Evolutionary conservation across 2,113 vertebrate genomes (phyloP).

Genomic region (Gila orcuttii): DNA sequence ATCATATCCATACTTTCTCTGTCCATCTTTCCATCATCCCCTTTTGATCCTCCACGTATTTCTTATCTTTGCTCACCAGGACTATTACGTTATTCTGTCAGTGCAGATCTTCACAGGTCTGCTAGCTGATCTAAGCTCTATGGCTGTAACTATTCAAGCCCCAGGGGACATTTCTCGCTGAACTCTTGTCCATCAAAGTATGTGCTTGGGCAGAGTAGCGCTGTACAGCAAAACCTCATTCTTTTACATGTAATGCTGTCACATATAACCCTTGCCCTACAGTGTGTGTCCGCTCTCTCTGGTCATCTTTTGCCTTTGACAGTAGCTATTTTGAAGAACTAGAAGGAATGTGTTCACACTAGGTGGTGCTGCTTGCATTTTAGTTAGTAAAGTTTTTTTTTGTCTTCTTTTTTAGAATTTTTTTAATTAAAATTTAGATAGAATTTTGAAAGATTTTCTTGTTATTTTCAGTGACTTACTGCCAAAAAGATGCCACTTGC

Average conservation of each 20-base stretch:
- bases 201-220: neutral
- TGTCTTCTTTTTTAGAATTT: no score
- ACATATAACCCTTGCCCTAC: neutral
- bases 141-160: neutral
- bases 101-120: constrained; percentile 21
- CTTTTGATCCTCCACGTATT: neutral
- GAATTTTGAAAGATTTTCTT: no score
- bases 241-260: neutral
- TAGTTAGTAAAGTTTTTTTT: no score
- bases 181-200: constrained; percentile 12
- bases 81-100: constrained; percentile 15
- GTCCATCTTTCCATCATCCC: neutral
- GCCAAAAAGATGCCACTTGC: no score
- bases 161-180: neutral
- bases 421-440: no score
- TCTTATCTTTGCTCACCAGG: neutral
- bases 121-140: neutral
- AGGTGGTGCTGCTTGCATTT: no score
- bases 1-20: neutral
- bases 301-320: neutral
- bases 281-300: neutral
- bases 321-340: neutral
- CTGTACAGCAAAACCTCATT: neutral
- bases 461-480: no score
- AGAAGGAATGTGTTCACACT: neutral